These are phyloP conservation scores for Lonchura striata DNA, from an alignment of 2,113 vertebrate species.

Conservation along the genomic window DNA sequence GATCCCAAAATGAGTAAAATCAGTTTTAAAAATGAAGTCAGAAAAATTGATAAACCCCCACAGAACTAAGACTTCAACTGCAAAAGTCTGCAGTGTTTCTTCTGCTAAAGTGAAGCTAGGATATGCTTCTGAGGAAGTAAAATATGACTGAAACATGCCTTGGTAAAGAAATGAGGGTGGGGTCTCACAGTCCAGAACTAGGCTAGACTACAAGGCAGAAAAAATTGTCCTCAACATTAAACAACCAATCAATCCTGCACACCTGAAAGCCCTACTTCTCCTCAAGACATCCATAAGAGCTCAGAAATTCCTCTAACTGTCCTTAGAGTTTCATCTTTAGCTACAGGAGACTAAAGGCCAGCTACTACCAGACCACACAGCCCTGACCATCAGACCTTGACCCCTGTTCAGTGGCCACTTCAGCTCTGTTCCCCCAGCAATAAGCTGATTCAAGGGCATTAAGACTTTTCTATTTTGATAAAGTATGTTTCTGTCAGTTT, in stretches of 20 bases:
- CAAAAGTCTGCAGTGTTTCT: not conserved
- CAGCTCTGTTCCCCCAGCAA: not conserved
- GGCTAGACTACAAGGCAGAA: not conserved
- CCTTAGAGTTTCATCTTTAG: not conserved
- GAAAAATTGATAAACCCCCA: not conserved
- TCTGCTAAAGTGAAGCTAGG: not conserved
- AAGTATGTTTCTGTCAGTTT: not conserved
- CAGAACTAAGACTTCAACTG: not conserved
- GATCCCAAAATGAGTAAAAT: not conserved
- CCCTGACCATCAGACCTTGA: not conserved
- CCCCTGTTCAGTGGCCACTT: not conserved
- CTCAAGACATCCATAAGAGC: not conserved
- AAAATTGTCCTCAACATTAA: not conserved
- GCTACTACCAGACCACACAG: not conserved
- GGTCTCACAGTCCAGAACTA: rapidly evolving
- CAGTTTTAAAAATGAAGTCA: not conserved
- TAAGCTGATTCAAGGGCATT: not conserved
- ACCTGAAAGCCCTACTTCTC: not conserved
- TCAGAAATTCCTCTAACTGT: not conserved
- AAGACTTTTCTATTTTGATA: not conserved
- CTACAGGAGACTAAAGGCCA: not conserved
- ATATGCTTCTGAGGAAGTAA: not conserved
- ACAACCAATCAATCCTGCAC: not conserved
- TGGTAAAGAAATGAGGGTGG: not conserved
- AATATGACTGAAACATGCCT: not conserved